Base-by-base conservation (phyloP, 2,888 invertebrate species). In the Pandemis corylana region DNA sequence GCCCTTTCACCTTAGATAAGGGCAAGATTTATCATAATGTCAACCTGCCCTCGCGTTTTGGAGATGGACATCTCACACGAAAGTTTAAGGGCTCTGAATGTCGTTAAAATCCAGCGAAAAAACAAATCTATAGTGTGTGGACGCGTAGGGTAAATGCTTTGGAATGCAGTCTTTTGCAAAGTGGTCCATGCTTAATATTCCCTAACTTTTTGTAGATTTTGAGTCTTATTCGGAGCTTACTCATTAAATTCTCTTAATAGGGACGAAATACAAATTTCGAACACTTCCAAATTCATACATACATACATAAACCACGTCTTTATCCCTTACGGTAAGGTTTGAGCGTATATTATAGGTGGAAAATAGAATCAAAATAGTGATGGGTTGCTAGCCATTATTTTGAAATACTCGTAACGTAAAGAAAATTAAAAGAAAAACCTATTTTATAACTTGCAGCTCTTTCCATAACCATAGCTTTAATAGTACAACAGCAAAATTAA, bases 1-100 rank as follows among this genome's bases (percentile, higher is more conserved):
- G 76, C 78, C 79, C 81, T 80, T 83, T 77, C 77, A 81, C 82
- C 72, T 72, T 53, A 67, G 89, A 90, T 89, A 90, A 86, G 28
- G 82, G 77, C 76, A 76, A 85, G 85, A 89, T 88, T 90, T 89
- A 90, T 85, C 84, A 83, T 81, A 76, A 79, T 82, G 86, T 85
- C 84, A 83, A 80, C 83, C 81, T 83, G 79, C 78, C 81, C 81
- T 80, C 78, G 69, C 75, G 63, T 70, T 75, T 49, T 71, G 59
- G 68, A 78, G 75, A 77, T 72, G 75, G 78, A 78, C 77, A 77
- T 75, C 70, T 75, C 61, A 44, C 68, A 65, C 28, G 75, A 70
- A 69, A 76, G 71, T 65, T 72, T 69, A 71, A 63, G 63, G 63
- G 61, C 56, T 49, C 36, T 70, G 56, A 67, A 63, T 75, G 67